Conservation (phyloP, 2,113 vertebrate genomes). For the Solea senegalensis region DNA sequence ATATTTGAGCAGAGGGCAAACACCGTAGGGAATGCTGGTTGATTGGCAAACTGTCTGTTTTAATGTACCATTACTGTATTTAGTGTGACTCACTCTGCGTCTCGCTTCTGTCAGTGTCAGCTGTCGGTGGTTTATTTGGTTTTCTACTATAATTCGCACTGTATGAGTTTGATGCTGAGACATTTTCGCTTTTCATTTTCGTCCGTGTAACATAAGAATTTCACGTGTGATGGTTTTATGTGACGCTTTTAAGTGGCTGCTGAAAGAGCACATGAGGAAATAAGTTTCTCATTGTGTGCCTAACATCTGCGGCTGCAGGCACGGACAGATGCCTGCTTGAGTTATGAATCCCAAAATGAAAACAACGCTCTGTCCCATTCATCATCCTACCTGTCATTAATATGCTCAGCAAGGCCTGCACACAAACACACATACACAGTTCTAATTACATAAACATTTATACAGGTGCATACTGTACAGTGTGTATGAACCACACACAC, state of each 20-base stretch:
- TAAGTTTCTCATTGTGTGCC: constrained; percentile 7
- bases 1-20: constrained; percentile 51
- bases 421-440: neutral
- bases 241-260: constrained; percentile 4
- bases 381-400: constrained; percentile 54
- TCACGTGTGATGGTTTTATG: neutral
- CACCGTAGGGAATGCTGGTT: constrained; percentile 48
- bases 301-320: constrained; percentile 31
- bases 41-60: constrained; percentile 48
- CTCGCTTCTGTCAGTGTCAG: constrained; percentile 7
- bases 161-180: neutral
- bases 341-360: constrained; percentile 50
- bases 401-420: constrained; percentile 19
- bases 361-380: constrained; percentile 52
- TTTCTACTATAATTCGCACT: constrained; percentile 3
- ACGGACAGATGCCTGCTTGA: constrained; percentile 40
- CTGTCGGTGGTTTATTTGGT: neutral
- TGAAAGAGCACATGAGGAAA: constrained; percentile 4
- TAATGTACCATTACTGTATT: constrained; percentile 50
- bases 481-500: neutral
- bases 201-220: neutral
- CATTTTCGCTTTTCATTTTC: neutral
- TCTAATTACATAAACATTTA: constrained; percentile 19
- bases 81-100: constrained; percentile 27
- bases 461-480: neutral